Conservation (phyloP, 1,140 invertebrate genomes). For the Nilaparvata lugens region DNA sequence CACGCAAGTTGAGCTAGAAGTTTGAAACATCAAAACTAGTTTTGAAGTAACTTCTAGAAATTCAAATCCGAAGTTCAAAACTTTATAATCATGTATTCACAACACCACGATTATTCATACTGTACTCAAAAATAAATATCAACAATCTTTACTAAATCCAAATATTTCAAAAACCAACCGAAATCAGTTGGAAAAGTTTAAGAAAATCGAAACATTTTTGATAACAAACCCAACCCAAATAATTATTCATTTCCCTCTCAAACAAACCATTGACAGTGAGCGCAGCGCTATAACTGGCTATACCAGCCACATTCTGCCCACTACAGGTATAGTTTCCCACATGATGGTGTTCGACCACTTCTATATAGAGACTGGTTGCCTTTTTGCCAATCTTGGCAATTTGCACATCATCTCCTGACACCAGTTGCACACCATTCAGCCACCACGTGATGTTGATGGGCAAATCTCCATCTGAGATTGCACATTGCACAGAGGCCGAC, state of each 20-base stretch:
- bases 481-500: slow-evolving; percentile 54
- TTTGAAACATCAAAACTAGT: no score
- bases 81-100: no score
- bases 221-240: neutral
- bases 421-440: slow-evolving; percentile 42
- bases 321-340: slow-evolving; percentile 72
- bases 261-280: slow-evolving; percentile 56
- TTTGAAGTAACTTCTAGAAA: no score
- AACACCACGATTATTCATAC: no score
- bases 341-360: slow-evolving; percentile 56
- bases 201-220: neutral
- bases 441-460: slow-evolving; percentile 57
- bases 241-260: no score
- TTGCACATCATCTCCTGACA: slow-evolving; percentile 9
- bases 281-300: slow-evolving; percentile 47
- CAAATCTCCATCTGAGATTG: slow-evolving; percentile 57
- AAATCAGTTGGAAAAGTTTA: no score
- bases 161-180: no score
- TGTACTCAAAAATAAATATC: no score
- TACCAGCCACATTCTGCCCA: slow-evolving; percentile 60
- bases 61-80: no score
- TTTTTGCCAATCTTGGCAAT: slow-evolving; percentile 43
- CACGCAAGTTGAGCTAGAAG: no score
- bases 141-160: no score
- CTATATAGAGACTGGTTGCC: slow-evolving; percentile 63